Conservation (phyloP, 2,888 invertebrate genomes). For the Capitulum mitella region DNA sequence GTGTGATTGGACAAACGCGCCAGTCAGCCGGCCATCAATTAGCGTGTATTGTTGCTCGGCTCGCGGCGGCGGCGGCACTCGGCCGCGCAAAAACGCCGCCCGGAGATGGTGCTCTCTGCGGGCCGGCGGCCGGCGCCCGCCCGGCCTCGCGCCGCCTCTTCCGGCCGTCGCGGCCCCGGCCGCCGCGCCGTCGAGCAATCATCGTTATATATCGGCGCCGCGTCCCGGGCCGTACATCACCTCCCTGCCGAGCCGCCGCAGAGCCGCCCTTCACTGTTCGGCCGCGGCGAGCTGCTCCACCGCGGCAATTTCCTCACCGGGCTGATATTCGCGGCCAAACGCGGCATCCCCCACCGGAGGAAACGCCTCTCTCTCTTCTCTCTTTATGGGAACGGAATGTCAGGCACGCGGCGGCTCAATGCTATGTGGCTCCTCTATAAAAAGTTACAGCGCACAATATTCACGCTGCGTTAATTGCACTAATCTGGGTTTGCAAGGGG, state of each 20-base stretch:
- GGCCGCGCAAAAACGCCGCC: background rate
- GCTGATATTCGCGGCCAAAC: background rate
- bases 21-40: constrained; percentile 8
- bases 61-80: background rate
- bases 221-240: too few relatives aligned
- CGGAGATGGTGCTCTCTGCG: too few relatives aligned
- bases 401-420: background rate
- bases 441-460: background rate
- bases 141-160: background rate
- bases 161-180: background rate
- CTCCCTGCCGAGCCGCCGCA: too few relatives aligned
- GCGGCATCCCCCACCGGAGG: background rate
- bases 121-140: background rate
- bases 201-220: too few relatives aligned
- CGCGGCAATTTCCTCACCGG: background rate
- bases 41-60: background rate
- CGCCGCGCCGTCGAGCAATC: background rate
- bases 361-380: background rate
- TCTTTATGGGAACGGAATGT: constrained; percentile 1
- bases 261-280: too few relatives aligned
- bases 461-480: background rate
- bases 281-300: too few relatives aligned
- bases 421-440: background rate
- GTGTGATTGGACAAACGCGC: constrained; percentile 11
- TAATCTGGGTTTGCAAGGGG: background rate